phyloP scores from a whole-genome alignment of 2,797 vertebrate genomes.

The Coregonus sp. region DNA sequence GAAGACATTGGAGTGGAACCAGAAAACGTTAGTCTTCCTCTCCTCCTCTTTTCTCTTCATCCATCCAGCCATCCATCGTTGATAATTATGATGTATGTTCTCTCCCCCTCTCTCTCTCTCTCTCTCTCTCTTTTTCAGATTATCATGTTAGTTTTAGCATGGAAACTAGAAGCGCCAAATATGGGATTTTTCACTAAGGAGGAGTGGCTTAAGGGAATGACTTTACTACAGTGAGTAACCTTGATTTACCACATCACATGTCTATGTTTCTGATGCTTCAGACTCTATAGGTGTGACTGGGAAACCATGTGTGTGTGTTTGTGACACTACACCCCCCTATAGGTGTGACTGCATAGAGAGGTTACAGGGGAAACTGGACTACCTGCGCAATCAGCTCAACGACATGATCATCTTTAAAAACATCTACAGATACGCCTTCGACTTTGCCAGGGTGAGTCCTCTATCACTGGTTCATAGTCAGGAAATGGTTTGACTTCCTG shows the following conservation, averaged over 20 bases:
- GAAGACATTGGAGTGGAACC: constrained; percentile 91
- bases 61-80: not conserved
- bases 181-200: constrained; percentile 99
- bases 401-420: constrained; percentile 90
- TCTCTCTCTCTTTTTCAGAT: constrained; percentile 77
- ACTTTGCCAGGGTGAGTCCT: constrained; percentile 91
- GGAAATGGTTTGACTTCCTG: not conserved
- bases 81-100: not conserved
- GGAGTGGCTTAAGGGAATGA: constrained; percentile 97
- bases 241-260: not conserved
- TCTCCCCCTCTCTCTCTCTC: not conserved
- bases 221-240: constrained; percentile 88
- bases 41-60: not conserved
- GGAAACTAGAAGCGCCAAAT: constrained; percentile 93
- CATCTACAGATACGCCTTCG: constrained; percentile 98
- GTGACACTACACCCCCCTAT: not conserved
- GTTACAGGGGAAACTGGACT: constrained; percentile 91
- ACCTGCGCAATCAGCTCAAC: constrained; percentile 87
- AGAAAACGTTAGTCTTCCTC: constrained; percentile 80
- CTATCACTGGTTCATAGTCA: not conserved
- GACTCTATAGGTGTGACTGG: not conserved
- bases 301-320: not conserved
- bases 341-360: constrained; percentile 94
- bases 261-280: not conserved
- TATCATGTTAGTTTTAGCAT: constrained; percentile 97